Evolutionary conservation across 2,113 vertebrate species (phyloP).

Genomic region (Thryonomys swinderianus): DNA sequence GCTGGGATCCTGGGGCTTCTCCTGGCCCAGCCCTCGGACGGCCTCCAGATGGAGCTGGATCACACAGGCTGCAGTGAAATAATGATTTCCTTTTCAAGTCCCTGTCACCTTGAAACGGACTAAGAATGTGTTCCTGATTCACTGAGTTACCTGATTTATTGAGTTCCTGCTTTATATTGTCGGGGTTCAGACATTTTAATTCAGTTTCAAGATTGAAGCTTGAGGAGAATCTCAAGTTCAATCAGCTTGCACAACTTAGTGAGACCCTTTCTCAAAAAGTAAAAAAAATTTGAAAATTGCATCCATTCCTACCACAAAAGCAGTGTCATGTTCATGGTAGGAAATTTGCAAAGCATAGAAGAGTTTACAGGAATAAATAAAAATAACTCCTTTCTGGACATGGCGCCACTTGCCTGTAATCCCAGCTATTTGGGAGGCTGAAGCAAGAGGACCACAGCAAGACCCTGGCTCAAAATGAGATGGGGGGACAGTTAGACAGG

Average conservation of each 20-base stretch:
- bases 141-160: not conserved
- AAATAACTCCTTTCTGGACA: not conserved
- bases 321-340: not conserved
- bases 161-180: not conserved
- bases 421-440: not conserved
- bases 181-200: not conserved
- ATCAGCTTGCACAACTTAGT: not conserved
- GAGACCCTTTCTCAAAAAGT: not conserved
- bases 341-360: not conserved
- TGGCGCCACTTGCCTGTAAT: not conserved
- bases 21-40: not conserved
- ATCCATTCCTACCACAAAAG: not conserved
- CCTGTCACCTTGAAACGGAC: not conserved
- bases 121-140: not conserved
- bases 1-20: too few species aligned
- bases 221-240: not conserved
- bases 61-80: not conserved
- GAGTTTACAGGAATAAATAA: not conserved
- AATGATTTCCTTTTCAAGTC: not conserved
- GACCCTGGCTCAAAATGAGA: too few species aligned
- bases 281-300: not conserved
- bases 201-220: not conserved
- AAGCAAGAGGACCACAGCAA: not conserved
- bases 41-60: not conserved
- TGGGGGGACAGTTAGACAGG: too few species aligned